Base-by-base conservation (phyloP, 2,888 invertebrate species). In the Tenthredo scrophulariae region DNA sequence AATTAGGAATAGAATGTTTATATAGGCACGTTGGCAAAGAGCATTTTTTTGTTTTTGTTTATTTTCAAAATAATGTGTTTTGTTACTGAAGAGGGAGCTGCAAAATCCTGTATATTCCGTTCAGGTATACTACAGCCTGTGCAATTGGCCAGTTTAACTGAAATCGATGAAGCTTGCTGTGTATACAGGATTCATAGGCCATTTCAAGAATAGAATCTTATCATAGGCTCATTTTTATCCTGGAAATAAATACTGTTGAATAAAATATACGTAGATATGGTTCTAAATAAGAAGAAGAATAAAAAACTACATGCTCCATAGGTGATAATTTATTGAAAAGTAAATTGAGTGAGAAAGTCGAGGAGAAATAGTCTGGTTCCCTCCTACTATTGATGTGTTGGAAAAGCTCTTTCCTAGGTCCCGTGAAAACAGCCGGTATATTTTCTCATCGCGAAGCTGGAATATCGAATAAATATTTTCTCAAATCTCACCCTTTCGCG, bases 401-500 rank as follows among this genome's bases (percentile, higher is more conserved):
- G 10, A 26, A 43, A 75, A 75, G 75, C 75, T 40, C 46, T 4
- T 75, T 40, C 13, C 26, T 2, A 50, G 29, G 29, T 33, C 22
- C 74, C 74, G 43, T 10, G 40, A 67, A 67, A 67, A 67, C 67
- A 67, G 26, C 15, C 67, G 67, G 18, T 46, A 67, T 29, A n/a
- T 43, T 37, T 74, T 74, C 37, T 43, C 50, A 29, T 77, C 33
- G 77, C 50, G 18, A 54, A 77, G n/a, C 29, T 18, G 33, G 5
- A 43, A 77, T 46, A 77, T 77, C 29, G 50, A 77, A 77, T 77
- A 54, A 77, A 77, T 77, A 50, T 77, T 77, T 54, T 33, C 29
- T n/a, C 77, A 18, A 50, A 77, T 77, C 18, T 7, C 54, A 29
- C 77, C 33, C 18, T 29, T 54, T 26, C 77, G 7, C 40, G 13